Base-by-base conservation (phyloP, 2,888 invertebrate species). In the Sinhomidia bicolor region DNA sequence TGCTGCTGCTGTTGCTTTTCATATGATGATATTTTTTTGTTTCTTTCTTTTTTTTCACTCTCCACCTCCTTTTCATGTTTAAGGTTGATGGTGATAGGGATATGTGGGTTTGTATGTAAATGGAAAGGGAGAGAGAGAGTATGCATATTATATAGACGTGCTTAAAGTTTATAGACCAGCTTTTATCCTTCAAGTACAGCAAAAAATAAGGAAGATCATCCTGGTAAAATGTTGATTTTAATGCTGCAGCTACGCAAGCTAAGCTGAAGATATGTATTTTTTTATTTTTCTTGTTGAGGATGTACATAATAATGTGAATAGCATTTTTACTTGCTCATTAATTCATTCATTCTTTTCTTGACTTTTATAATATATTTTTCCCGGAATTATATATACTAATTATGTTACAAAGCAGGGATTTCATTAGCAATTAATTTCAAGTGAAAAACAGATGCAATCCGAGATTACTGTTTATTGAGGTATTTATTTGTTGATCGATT, bases 141-240 rank as follows among this genome's bases (percentile, higher is more conserved):
- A n/a, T 78, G 29, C 54, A 78, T 54, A 78, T 78, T 78, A 78
- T 51, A 54, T 78, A 83, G 47, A 83, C 83, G 83, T 83, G 83
- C 68, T 71, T 68, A 65, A 51, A 41, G 57, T 84, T 84, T 84
- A 84, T 84, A 84, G 84, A 74, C 74, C 84, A 74, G 84, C 84
- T 84, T 84, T 84, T 83, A n/a, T n/a, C n/a, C 83, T 84, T 29
- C n/a, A 47, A 51, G 54, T 32, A 54, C 54, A 78, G n/a, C n/a
- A n/a, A n/a, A 54, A 78, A 68, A 78, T 78, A 54, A 78, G n/a
- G 78, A 54, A 54, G 78, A 78, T 47, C 78, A 54, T 51, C 29
- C 14, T 78, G 78, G n/a, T 54, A 29, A 1, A 47, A 23, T 76
- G 51, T 26, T 76, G 76, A 76, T 78, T 7, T 54, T 54, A 17